These are phyloP conservation scores for Periphyllus acericola DNA, from an alignment of 2,888 invertebrate species.

Conservation along the genomic window DNA sequence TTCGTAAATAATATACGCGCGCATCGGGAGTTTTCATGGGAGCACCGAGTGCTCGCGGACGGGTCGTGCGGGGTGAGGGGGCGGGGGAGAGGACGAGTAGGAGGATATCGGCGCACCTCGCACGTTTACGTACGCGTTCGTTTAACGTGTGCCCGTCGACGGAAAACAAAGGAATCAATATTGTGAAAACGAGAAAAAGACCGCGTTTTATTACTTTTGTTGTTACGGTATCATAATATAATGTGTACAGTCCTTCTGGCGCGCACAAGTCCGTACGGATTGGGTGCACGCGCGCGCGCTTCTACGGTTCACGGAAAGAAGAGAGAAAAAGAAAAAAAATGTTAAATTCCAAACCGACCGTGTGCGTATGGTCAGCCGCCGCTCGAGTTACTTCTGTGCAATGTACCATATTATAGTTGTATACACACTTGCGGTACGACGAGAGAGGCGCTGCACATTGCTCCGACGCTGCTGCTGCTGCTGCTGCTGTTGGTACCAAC, in stretches of 20 bases:
- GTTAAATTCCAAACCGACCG: not conserved
- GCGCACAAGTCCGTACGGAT: not conserved
- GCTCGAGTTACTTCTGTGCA: no score
- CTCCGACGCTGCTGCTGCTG: no score
- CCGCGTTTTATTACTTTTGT: not conserved
- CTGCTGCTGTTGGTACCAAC: no score
- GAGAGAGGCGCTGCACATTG: no score
- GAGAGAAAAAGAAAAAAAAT: not conserved
- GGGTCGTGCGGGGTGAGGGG: no score
- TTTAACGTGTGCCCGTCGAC: not conserved
- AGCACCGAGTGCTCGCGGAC: not conserved
- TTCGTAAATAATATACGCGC: not conserved
- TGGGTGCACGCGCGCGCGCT: not conserved
- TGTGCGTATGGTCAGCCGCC: not conserved
- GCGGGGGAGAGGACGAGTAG: no score
- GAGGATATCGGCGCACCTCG: not conserved
- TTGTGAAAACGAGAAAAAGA: not conserved
- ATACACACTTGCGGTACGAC: no score
- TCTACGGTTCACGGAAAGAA: not conserved
- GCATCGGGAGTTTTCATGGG: not conserved
- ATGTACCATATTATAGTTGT: no score
- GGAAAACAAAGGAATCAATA: slow-evolving; percentile 36
- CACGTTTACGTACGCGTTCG: not conserved
- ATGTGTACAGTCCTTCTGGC: no score
- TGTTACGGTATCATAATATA: no score